Conservation (phyloP, 2,113 vertebrate species). For the Cricetomys ansorgei region DNA sequence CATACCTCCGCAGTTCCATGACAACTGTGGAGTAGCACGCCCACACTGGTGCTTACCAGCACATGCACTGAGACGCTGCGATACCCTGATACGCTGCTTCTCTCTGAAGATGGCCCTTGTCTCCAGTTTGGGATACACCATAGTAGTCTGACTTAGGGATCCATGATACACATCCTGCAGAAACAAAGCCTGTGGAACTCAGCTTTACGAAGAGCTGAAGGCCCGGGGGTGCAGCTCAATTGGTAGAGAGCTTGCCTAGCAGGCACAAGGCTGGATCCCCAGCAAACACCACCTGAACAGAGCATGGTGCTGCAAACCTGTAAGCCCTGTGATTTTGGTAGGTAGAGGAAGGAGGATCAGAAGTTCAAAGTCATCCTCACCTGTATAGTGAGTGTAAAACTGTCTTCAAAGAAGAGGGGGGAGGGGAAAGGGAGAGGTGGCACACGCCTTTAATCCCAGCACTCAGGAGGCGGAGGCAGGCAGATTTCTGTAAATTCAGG, state of each 20-base stretch:
- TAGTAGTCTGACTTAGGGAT: background rate
- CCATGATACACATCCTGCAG: background rate
- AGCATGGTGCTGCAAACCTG: too few relatives aligned
- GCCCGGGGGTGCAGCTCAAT: too few relatives aligned
- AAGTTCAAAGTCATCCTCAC: too few relatives aligned
- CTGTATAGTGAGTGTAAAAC: too few relatives aligned
- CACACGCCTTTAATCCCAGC: background rate
- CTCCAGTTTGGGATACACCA: background rate
- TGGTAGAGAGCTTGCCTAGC: too few relatives aligned
- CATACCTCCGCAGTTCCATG: rapidly evolving
- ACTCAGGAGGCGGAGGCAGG: background rate
- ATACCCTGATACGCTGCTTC: background rate
- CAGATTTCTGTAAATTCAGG: background rate
- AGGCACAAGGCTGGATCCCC: too few relatives aligned
- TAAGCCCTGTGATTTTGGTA: too few relatives aligned
- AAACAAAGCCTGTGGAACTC: rapidly evolving
- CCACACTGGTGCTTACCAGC: rapidly evolving
- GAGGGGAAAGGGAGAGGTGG: background rate
- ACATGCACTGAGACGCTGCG: rapidly evolving
- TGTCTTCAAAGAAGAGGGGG: background rate
- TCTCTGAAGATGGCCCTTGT: background rate
- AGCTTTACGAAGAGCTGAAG: background rate
- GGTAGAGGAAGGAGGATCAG: too few relatives aligned
- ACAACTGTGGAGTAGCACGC: rapidly evolving
- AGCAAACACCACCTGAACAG: too few relatives aligned